Conservation (phyloP, 2,797 vertebrate species). For the Carcharodon carcharias region DNA sequence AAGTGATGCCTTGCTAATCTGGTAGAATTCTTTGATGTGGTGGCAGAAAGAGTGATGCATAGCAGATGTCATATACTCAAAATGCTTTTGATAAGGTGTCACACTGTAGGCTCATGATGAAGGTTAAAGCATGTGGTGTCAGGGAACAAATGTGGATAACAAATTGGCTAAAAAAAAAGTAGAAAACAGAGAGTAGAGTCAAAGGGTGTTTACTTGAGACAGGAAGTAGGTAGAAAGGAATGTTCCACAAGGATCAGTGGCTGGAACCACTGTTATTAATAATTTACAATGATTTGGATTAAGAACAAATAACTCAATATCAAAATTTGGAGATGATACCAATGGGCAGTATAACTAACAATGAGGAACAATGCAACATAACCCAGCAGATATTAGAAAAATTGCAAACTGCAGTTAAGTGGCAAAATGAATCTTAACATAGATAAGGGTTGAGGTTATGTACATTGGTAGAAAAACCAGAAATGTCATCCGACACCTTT, state of each 20-base stretch:
- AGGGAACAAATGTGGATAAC: background rate
- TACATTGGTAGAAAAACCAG: background rate
- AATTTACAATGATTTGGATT: background rate
- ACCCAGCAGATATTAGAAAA: background rate
- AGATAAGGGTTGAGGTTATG: background rate
- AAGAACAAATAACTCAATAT: background rate
- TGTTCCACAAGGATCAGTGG: background rate
- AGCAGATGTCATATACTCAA: too few relatives aligned
- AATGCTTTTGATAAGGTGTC: background rate
- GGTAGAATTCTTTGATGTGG: too few relatives aligned
- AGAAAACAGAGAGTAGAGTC: background rate
- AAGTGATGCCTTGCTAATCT: too few relatives aligned
- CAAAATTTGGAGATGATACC: background rate
- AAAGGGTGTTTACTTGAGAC: background rate
- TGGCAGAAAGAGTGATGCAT: too few relatives aligned
- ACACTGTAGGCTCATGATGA: background rate
- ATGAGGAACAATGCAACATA: background rate
- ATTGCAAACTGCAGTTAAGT: background rate
- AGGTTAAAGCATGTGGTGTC: too few relatives aligned
- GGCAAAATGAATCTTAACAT: background rate
- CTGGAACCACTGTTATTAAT: background rate
- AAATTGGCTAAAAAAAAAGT: background rate
- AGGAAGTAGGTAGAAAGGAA: background rate
- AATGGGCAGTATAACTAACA: background rate
- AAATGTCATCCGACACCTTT: background rate